Base-by-base conservation (phyloP, 2,113 vertebrate species). In the Tichodroma muraria region DNA sequence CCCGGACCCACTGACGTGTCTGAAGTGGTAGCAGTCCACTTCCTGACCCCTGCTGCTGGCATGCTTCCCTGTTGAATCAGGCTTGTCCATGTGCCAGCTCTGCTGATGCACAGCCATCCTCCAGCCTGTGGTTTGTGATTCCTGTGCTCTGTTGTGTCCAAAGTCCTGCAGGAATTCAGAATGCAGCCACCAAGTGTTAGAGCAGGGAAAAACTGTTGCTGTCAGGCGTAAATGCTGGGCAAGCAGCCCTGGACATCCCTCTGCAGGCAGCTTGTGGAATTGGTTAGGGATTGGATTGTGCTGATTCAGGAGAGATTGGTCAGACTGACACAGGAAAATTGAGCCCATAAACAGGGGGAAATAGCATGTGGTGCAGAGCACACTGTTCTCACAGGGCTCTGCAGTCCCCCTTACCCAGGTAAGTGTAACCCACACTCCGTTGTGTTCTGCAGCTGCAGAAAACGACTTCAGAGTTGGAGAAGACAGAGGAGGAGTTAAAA, bases 401-500 rank as follows among this genome's bases (percentile, higher is more conserved):
- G 37, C 33, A 11, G 25, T 37, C 30, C 59, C 6, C 54, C 42
- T 73, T 24, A 8, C 25, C 23, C 14, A 3, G 1, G 2, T 13
- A 15, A 47, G 35, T 47, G 30, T 77, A 83, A 88, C 40, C 47
- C 38, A 56, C 6, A 3, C 35, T 45, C 38, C 79, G 5, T 64
- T 56, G 45, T 86, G 25, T 91, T 91, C 25, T 72, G 42, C 88
- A 99, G 99, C 94, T 99, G 56, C 98, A 99, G 92, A 98, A 98
- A 94, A 97, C 97, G 0, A 92, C 94, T 30, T 45, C 92, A 42
- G 98, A 99, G 61, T 81, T 98, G 94, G 97, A 97, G 93, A 97
- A 97, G 93, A 93, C 96, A 40, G 98, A 97, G 70, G 98, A 98
- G 33, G 99, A 99, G 24, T 97, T 99, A 95, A 98, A 93, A 91